Conservation (phyloP, 2,113 vertebrate genomes). For the Ochotona princeps region DNA sequence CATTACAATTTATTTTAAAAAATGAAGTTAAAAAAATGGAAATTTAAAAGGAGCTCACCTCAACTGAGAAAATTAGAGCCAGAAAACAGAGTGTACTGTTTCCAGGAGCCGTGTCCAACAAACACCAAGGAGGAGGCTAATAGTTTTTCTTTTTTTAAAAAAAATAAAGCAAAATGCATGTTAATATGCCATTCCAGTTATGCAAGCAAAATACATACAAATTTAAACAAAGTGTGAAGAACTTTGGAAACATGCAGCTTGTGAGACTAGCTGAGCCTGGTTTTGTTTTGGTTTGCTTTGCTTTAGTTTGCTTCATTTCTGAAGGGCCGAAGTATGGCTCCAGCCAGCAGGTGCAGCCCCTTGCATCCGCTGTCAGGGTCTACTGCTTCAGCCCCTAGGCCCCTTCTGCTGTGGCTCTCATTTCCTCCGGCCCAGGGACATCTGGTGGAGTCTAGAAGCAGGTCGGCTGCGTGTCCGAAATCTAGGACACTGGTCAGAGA, state of each 20-base stretch:
- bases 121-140: background rate
- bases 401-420: too few species aligned
- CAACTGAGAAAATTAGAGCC: background rate
- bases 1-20: conserved; percentile 57
- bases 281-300: too few species aligned
- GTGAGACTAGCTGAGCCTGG: too few species aligned
- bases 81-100: conserved; percentile 60
- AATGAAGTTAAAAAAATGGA: conserved; percentile 67
- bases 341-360: accelerated
- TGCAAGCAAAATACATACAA: background rate
- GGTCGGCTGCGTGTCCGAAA: background rate
- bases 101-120: conserved; percentile 29
- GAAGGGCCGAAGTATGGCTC: accelerated
- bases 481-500: background rate
- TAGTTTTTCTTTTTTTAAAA: background rate
- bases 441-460: too few species aligned
- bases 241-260: background rate
- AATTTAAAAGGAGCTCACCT: conserved; percentile 47
- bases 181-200: background rate
- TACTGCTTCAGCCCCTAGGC: accelerated
- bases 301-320: too few species aligned
- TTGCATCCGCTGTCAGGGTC: accelerated
- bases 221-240: background rate
- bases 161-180: background rate
- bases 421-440: too few species aligned